Evolutionary conservation across 2,113 vertebrate genomes (phyloP), one percentile per base, ranked within the genome.

Genomic region (Anhinga anhinga): DNA sequence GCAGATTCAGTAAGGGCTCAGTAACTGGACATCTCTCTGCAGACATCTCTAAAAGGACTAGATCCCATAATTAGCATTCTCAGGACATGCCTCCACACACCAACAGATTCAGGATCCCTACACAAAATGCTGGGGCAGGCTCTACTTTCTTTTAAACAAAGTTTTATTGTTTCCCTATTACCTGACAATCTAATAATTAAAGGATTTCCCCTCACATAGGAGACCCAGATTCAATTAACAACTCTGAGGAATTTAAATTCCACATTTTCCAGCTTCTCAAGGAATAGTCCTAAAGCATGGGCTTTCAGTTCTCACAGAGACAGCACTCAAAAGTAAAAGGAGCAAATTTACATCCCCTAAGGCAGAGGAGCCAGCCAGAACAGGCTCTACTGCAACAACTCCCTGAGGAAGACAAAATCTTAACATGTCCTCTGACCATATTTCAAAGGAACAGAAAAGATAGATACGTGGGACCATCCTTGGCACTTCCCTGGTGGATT

Each of bases 401-500:
- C 40, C 30, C 23, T 21, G 14, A 58, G 7, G n/a, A 90, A 65
- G 22, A 22, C 25, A 66, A 36, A 81, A 38, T 29, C 21, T 63
- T 36, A 76, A 53, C 14, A 50, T 21, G 40, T 81, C 30, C 50
- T 74, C 42, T 73, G 53, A 84, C 9, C 2, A 1, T 30, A 50
- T 26, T 62, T 72, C 47, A 62, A 26, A 62, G 70, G 16, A 70
- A 55, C 16, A 52, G 74, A 86, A 61, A 59, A 93, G 36, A 29
- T 5, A 36, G 34, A 29, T 4, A 36, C 0, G 0, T 12, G 18
- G 32, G 27, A 21, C 58, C n/a, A 32, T 44, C 32, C 62, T 63
- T 58, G 59, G 65, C 34, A 82, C 21, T 62, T 62, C 21, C 21
- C 50, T 62, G 15, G 15, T 49, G 52, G 13, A 13, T 13, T 86